A percentile compares a stretch with the other conserved stretches of the same genome.
Conservation (phyloP, 1,140 invertebrate genomes). For the Drosophila ambigua region DNA sequence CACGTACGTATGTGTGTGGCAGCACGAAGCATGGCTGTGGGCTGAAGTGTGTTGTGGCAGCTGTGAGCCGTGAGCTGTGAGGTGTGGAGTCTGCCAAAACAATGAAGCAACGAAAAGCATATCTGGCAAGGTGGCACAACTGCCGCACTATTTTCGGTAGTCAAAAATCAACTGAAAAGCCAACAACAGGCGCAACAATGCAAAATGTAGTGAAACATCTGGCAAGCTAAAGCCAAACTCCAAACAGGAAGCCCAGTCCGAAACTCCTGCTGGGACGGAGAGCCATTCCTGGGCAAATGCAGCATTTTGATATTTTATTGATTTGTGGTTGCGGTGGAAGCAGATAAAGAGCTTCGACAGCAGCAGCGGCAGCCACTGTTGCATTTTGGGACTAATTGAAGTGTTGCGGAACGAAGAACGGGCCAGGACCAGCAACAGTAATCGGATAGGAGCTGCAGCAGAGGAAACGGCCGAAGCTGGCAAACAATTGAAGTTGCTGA, state of each 20-base stretch:
- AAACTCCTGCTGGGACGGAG: too few species aligned
- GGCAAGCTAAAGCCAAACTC: too few species aligned
- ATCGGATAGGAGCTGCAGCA: background rate
- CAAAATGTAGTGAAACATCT: too few species aligned
- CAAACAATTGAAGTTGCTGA: background rate
- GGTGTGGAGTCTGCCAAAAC: conserved; percentile 45
- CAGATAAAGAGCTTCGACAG: conserved; percentile 44
- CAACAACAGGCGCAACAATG: background rate
- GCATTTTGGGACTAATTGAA: conserved; percentile 33
- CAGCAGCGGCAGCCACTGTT: background rate
- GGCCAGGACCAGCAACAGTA: background rate
- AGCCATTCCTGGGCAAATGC: too few species aligned
- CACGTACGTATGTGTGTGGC: too few species aligned
- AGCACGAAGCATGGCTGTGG: conserved; percentile 23
- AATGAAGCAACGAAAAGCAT: conserved; percentile 39
- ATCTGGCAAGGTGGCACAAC: background rate
- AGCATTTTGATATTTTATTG: conserved; percentile 51
- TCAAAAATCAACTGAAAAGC: conserved; percentile 24
- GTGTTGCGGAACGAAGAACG: conserved; percentile 19
- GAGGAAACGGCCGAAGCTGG: background rate
- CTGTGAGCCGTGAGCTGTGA: background rate
- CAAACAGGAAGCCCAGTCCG: too few species aligned
- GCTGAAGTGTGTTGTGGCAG: conserved; percentile 53
- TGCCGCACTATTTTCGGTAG: conserved; percentile 53
- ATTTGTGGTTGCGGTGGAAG: conserved; percentile 44